Base-by-base conservation (phyloP, 2,888 invertebrate species). In the Galeopsomyia nigrocyanea region DNA sequence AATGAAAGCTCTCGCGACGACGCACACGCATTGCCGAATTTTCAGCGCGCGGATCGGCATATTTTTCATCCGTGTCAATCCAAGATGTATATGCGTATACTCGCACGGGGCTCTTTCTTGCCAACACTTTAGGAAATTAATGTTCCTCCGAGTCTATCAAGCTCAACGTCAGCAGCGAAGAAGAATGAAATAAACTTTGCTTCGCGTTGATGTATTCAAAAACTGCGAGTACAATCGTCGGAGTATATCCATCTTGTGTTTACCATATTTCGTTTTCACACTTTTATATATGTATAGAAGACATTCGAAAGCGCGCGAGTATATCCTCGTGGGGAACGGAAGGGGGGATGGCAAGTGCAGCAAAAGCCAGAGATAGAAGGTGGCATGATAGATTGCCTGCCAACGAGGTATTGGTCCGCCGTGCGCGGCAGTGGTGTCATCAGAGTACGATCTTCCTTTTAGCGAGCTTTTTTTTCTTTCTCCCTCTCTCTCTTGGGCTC, bases 51-150 rank as follows among this genome's bases (percentile, higher is more conserved):
- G 56, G 19, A 39, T 51, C 47, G 31, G 56, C 16, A 77, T 78
- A 76, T 80, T 82, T 39, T 13, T 79, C 82, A 80, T 81, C 79
- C 79, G 79, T 77, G 81, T 82, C 77, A 75, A 58, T 49, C 69
- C 17, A 50, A 62, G 70, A 58, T 39, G 10, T 39, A 26, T 26
- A 26, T 26, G 26, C 26, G 26, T 5, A 10, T 39, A 10, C 39
- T 39, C 39, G 26, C 19, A 65, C 57, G 51, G 17, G 31, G 46
- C 26, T 49, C 50, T 58, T 49, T 39, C 39, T 26, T 56, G 17
- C 57, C 26, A 49, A 2, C 47, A 22, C 21, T 39, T 51, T 39
- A 17, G 21, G 62, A 53, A 63, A 69, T 62, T 72, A 72, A 72
- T 60, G 39, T 39, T 39, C 13, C 39, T n/a, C 17, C 9, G 17